phyloP scores from a whole-genome alignment of 2,797 vertebrate species.

The Bradypodion pumilum region DNA sequence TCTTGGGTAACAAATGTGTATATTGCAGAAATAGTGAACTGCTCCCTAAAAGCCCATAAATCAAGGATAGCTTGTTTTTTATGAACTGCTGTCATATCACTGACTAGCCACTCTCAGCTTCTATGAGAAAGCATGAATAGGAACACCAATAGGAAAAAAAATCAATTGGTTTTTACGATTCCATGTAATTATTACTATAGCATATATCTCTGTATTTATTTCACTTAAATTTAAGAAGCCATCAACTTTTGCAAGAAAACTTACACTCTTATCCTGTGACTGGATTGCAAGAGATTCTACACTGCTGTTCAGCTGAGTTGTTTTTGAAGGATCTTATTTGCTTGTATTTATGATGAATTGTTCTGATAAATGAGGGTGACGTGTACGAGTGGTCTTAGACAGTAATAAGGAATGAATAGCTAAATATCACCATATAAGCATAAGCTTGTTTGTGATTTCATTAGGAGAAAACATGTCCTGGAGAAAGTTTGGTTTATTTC shows the following conservation, averaged over 20 bases:
- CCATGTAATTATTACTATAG: no score
- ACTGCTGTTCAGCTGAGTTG: not conserved
- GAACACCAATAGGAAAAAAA: no score
- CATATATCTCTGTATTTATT: not conserved
- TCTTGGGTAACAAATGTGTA: not conserved
- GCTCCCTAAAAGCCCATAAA: not conserved
- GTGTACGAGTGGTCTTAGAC: not conserved
- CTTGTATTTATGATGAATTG: not conserved
- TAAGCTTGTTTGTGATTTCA: not conserved
- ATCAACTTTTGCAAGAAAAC: not conserved
- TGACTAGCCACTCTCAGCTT: no score
- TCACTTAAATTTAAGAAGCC: not conserved
- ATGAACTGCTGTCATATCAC: not conserved
- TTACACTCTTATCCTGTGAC: not conserved
- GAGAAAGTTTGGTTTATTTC: not conserved
- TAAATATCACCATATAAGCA: not conserved
- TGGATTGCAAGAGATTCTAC: not conserved
- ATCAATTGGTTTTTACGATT: no score
- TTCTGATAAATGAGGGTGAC: not conserved
- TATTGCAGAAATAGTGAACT: not conserved
- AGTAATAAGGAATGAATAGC: not conserved
- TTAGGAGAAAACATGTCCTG: not conserved
- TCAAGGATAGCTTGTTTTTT: not conserved
- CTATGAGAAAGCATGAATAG: not conserved
- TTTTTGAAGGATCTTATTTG: not conserved